Base-by-base conservation (phyloP, 2,888 invertebrate species). In the Heliconius cydno region DNA sequence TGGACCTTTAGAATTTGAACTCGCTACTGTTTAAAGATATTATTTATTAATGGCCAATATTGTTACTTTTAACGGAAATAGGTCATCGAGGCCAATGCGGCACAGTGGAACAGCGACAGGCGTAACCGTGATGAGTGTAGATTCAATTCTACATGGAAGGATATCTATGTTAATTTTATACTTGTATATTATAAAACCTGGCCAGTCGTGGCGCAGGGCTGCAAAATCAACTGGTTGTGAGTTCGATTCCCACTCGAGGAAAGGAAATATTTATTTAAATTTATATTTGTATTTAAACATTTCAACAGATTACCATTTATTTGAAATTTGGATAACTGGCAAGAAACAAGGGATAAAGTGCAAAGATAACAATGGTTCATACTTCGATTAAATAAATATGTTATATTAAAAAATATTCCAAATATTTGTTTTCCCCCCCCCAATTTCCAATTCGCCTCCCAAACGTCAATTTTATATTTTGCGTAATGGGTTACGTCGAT, bases 31-130 rank as follows among this genome's bases (percentile, higher is more conserved):
- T 41, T 34, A 25, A 25, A 25, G 7, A 60, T 60, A 34, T 34
- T 34, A 34, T 67, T 67, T 67, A 19, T 67, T 34, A 67, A 67
- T 30, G 10, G n/a, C 68, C 38, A 68, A 38, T 68, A 41, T 38
- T 25, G 30, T 65, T 28, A 65, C 12, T 65, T 65, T 25, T 65
- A 65, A 28, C 25, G 15, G 5, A 28, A 28, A 65, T 28, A 65
- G 13, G 13, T 6, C 25, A 65, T 25, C 13, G 25, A 15, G 25
- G 28, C 13, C 28, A 15, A 6, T 2, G 13, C 6, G 15, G 15
- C 63, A 13, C 15, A 65, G 65, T 15, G 25, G 63, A 13, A 15
- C 28, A 65, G 25, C 12, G 25, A 25, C 5, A 28, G 10, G 10
- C 60, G n/a, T 60, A 60, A 65, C 13, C 12, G 25, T 13, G 28